Base-by-base conservation (phyloP, 2,113 vertebrate genomes). In the Archilochus colubris region DNA sequence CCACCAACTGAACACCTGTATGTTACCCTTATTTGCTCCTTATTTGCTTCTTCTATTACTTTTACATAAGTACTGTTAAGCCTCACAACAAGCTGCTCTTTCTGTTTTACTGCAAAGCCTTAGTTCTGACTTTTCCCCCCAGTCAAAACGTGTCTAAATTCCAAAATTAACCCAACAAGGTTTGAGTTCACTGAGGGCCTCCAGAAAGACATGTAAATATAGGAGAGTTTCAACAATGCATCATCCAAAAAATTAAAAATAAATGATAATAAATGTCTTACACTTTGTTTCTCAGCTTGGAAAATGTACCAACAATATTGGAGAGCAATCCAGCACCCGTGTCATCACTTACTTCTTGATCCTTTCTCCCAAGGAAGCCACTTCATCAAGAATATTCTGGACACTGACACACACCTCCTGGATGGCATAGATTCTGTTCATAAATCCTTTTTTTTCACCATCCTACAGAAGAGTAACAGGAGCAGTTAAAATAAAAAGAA, bases 381-480 rank as follows among this genome's bases (percentile, higher is more conserved):
- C 99, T 97, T 99, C 99, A 98, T 99, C 99, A 97, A 99, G 98
- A 36, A 99, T 98, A 96, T 98, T 99, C 98, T 99, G 99, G 93
- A 99, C 99, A 93, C 98, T 99, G 98, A 99, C 98, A 96, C 99
- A 99, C 93, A 99, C 99, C 95, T 99, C 99, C 97, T 99, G 99
- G 97, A 99, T 99, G 97, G 99, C 99, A 97, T 99, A 99, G 89
- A 99, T 98, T 98, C 99, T 99, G 97, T 99, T 98, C 97, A 99
- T 99, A 98, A 99, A 99, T 95, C 99, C 99, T 95, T 99, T 99
- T 97, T 98, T 99, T 97, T 99, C 99, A 43, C 98, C 97, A 95
- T 99, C 99, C 99, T 99, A 97, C 97, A 97, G 96, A 91, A 88
- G 86, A 96, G 38, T 96, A 86, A 86, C 24, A 91, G 8, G 20